These are phyloP conservation scores for Chloromyia formosa DNA, from an alignment of 2,888 invertebrate species.

Conservation along the genomic window DNA sequence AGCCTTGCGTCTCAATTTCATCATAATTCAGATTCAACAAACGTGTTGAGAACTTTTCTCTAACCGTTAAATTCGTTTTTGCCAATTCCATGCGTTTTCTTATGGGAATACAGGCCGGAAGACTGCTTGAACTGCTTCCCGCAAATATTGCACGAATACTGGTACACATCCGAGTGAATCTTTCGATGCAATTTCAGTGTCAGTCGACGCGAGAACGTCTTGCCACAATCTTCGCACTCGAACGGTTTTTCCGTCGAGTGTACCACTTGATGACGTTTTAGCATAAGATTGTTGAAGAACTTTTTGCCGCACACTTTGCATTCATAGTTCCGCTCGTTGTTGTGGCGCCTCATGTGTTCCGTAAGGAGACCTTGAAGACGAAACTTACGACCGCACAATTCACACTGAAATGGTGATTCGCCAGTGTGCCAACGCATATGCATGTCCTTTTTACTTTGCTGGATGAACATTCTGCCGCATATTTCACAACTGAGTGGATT, in stretches of 20 bases:
- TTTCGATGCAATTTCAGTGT: conserved; percentile 50
- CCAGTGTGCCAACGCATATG: conserved; percentile 51
- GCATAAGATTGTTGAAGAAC: conserved; percentile 30
- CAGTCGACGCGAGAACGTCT: conserved; percentile 50
- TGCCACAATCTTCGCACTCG: conserved; percentile 43
- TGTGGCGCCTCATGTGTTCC: conserved; percentile 50
- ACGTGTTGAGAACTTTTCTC: too few species aligned
- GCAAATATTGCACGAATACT: conserved; percentile 51
- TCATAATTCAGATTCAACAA: too few species aligned
- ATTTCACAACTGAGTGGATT: conserved; percentile 48
- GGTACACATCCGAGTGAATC: conserved; percentile 50
- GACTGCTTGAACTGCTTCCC: conserved; percentile 51
- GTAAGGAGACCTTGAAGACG: conserved; percentile 48
- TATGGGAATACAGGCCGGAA: conserved; percentile 47
- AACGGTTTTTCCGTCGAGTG: conserved; percentile 29
- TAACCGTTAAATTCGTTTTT: conserved; percentile 41
- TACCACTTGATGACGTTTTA: conserved; percentile 23
- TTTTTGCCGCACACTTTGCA: conserved; percentile 48
- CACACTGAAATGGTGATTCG: conserved; percentile 51
- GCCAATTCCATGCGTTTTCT: conserved; percentile 33
- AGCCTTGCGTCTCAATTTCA: too few species aligned
- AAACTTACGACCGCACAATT: conserved; percentile 48
- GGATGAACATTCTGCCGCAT: conserved; percentile 50
- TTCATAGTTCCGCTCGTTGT: conserved; percentile 49
- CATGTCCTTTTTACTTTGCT: conserved; percentile 47